Conservation (phyloP, 2,888 invertebrate species). For the Shargacucullia verbasci region DNA sequence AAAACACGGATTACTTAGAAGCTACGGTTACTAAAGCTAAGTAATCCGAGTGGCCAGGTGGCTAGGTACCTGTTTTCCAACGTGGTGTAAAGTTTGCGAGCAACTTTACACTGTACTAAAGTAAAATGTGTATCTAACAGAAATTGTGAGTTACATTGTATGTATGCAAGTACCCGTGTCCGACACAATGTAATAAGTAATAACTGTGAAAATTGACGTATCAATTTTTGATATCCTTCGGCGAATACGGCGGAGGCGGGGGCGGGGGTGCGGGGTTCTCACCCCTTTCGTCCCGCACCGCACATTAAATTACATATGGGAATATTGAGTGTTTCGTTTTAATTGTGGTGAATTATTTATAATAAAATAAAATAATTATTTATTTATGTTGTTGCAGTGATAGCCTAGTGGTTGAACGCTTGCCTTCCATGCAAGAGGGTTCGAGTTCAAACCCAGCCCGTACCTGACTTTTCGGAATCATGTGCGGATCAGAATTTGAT, state of each 20-base stretch:
- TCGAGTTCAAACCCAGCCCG: too few species aligned
- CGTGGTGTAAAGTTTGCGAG: neutral
- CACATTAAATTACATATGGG: neutral
- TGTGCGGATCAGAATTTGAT: too few species aligned
- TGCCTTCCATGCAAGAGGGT: too few species aligned
- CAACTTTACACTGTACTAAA: neutral
- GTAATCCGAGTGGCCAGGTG: too few species aligned
- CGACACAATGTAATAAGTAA: conserved; percentile 16
- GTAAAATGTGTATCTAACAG: neutral
- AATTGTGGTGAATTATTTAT: too few species aligned
- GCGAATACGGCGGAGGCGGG: neutral
- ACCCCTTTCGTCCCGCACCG: too few species aligned
- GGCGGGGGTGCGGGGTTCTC: neutral
- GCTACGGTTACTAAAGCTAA: neutral
- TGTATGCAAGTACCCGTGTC: neutral
- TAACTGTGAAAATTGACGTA: conserved; percentile 39
- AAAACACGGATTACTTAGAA: conserved; percentile 3
- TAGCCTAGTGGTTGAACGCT: too few species aligned
- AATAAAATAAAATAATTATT: too few species aligned
- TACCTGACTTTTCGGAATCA: too few species aligned
- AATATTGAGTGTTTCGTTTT: neutral
- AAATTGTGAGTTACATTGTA: neutral
- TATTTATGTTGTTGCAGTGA: too few species aligned
- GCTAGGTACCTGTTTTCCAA: neutral
- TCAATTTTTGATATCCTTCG: conserved; percentile 36